These are phyloP conservation scores for Callipepla californica DNA, from an alignment of 2,113 vertebrate species.

Conservation along the genomic window DNA sequence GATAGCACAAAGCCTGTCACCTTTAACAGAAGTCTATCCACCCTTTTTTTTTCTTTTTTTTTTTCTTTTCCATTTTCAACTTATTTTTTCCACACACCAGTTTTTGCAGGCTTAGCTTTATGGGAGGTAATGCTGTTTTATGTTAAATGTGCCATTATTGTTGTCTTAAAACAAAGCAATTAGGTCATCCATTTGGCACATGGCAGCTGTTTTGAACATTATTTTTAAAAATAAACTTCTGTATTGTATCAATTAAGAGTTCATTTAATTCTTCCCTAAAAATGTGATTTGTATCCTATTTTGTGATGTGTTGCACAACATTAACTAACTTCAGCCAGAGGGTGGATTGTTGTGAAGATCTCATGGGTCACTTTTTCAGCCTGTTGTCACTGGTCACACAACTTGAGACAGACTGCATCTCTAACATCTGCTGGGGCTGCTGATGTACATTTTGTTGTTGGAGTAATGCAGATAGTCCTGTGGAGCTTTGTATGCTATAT, in stretches of 20 bases:
- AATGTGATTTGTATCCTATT: constrained; percentile 7
- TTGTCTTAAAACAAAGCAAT: constrained; percentile 41
- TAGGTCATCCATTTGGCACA: constrained; percentile 49
- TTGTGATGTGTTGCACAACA: not conserved
- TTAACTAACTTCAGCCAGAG: constrained; percentile 38
- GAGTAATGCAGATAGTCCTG: not conserved
- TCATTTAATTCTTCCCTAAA: constrained; percentile 5
- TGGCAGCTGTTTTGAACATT: not conserved
- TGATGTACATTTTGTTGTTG: constrained; percentile 29
- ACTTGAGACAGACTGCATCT: constrained; percentile 16
- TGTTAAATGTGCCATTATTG: constrained; percentile 27
- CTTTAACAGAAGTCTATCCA: not conserved
- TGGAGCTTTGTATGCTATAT: constrained; percentile 14
- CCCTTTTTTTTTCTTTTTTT: not conserved
- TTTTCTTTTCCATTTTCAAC: not conserved
- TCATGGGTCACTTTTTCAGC: constrained; percentile 17
- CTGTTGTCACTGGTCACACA: constrained; percentile 39
- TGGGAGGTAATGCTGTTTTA: constrained; percentile 49
- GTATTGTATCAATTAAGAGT: not conserved
- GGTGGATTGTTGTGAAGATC: not conserved
- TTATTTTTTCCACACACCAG: not conserved
- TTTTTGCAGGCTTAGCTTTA: constrained; percentile 3
- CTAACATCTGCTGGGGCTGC: not conserved
- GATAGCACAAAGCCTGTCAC: not conserved
- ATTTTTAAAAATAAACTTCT: not conserved